Conservation (phyloP, 2,113 vertebrate genomes). For the Cariama cristata region DNA sequence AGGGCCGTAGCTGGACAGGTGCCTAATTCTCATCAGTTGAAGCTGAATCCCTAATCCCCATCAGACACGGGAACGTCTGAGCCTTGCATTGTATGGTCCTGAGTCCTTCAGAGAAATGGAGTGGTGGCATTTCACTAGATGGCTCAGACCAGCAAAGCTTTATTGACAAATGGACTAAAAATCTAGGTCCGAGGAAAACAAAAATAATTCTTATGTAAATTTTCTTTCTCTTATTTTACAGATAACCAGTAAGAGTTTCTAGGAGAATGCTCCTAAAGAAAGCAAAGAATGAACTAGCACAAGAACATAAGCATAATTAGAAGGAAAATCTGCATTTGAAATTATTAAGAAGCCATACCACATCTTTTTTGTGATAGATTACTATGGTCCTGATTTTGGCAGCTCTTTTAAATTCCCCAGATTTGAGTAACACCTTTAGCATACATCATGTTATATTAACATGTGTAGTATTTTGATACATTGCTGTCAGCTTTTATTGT, state of each 20-base stretch:
- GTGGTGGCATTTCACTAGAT: neutral
- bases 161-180: neutral
- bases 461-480: neutral
- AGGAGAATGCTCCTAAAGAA: neutral
- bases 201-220: neutral
- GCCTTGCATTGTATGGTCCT: neutral
- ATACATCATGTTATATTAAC: constrained; percentile 1
- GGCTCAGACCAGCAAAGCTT: neutral
- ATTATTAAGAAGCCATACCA: neutral
- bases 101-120: neutral
- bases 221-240: neutral
- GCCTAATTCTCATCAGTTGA: neutral
- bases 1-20: neutral
- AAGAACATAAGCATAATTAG: neutral
- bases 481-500: neutral
- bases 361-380: neutral
- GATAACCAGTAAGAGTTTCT: neutral
- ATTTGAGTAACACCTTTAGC: neutral
- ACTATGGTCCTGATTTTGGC: neutral
- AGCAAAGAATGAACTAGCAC: neutral
- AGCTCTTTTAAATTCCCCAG: neutral
- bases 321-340: neutral
- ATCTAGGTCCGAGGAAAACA: neutral
- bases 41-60: neutral
- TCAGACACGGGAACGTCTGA: neutral